Evolutionary conservation across 2,113 vertebrate species (phyloP), one percentile per base, ranked within the genome.

Genomic region (Blennius ocellaris): DNA sequence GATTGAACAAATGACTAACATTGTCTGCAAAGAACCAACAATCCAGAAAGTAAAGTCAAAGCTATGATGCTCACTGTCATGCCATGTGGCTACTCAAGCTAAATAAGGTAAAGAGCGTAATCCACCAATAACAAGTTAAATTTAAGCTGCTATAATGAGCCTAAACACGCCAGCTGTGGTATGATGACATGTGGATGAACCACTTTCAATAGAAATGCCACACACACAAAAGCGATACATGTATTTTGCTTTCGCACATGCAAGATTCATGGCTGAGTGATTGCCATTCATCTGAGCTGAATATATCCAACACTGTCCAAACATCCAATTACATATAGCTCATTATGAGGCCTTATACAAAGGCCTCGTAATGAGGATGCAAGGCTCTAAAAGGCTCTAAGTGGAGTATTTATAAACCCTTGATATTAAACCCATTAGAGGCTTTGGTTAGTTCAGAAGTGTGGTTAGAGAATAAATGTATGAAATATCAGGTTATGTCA

Each of bases 371-470:
- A 76, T 76, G 30, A 68, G 17, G 8, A 50, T 56, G 62, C 58
- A 50, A 51, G 62, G 41, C 50, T 54, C 15, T 17, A 36, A 64
- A n/a, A n/a, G n/a, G n/a, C n/a, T n/a, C n/a, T n/a, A n/a, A n/a
- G 57, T 36, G 16, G 44, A 47, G 63, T 59, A 50, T 69, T 64
- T 69, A 57, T 61, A 74, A 39, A 60, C 5, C 47, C 36, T 64
- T 67, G 43, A 73, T 57, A 56, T 52, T 63, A 66, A 74, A 80
- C 51, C 61, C 8, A 53, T 58, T 56, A 30, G 55, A 48, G 61
- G 65, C 53, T 68, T 68, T 69, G 15, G 76, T 69, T 72, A 63
- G 64, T 58, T 68, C 43, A 69, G n/a, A 38, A 72, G 14, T 51
- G 66, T 57, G 37, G 61, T 49, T 41, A 15, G 38, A 54, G 74